A percentile compares a stretch with the other conserved stretches of the same genome.
Evolutionary conservation across 2,888 invertebrate species (phyloP).

Genomic region (Amphimallon solstitiale): DNA sequence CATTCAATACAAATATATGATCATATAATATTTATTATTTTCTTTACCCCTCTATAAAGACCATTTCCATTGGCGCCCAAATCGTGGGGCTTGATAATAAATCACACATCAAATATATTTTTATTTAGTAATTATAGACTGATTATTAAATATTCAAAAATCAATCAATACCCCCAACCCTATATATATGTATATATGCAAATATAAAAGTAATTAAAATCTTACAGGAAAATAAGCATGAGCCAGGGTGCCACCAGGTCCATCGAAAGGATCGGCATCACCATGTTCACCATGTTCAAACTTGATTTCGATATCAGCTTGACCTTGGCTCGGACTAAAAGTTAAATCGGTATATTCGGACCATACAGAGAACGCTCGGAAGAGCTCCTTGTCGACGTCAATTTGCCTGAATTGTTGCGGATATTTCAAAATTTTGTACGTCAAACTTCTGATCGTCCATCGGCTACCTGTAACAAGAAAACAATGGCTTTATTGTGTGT

Average conservation of each 20-base stretch:
- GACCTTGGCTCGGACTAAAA: conserved; percentile 79
- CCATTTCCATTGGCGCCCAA: no score
- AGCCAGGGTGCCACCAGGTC: conserved; percentile 93
- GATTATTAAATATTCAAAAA: no score
- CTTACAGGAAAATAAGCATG: conserved; percentile 94
- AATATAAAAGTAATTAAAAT: no score
- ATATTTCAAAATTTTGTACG: conserved; percentile 91
- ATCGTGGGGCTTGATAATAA: no score
- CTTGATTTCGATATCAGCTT: conserved; percentile 86
- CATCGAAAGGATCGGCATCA: conserved; percentile 96
- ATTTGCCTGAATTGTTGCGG: conserved; percentile 76
- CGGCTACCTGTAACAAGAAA: conserved; percentile 76
- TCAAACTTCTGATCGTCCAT: conserved; percentile 91
- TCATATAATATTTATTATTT: no score
- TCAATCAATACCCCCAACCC: no score
- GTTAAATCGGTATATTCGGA: conserved; percentile 84
- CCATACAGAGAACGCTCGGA: conserved; percentile 89
- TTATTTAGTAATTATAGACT: no score
- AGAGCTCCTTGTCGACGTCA: conserved; percentile 82
- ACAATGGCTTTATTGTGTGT: no score
- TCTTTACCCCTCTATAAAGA: no score
- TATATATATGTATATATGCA: no score
- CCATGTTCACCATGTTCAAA: conserved; percentile 93
- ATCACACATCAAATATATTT: no score
- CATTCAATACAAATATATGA: no score